Evolutionary conservation across 2,888 invertebrate species (phyloP).

Genomic region (Hirtodrosophila confusa): DNA sequence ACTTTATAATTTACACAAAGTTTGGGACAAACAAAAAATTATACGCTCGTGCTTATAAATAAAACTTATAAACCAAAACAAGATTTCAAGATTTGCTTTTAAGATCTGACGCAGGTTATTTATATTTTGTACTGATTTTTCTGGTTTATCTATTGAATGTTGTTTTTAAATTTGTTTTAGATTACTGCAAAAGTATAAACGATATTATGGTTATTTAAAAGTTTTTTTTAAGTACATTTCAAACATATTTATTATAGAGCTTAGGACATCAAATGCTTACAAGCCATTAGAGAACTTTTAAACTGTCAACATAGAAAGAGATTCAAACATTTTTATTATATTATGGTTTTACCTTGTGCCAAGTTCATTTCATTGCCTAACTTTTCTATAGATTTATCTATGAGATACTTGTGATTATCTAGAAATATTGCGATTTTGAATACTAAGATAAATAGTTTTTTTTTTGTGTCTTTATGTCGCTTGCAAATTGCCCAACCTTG

Average conservation of each 20-base stretch:
- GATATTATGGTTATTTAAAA: background rate
- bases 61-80: too few species aligned
- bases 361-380: conserved; percentile 36
- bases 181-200: background rate
- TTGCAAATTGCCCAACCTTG: conserved; percentile 73
- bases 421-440: conserved; percentile 19
- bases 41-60: background rate
- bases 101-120: too few species aligned
- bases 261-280: conserved; percentile 29
- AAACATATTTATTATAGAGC: conserved; percentile 26
- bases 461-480: conserved; percentile 36
- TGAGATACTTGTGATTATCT: background rate
- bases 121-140: too few species aligned
- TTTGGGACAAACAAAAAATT: conserved; percentile 5
- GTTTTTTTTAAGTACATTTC: background rate
- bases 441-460: conserved; percentile 19
- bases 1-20: conserved; percentile 22
- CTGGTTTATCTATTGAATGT: too few species aligned
- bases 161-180: too few species aligned
- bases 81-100: too few species aligned
- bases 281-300: conserved; percentile 53
- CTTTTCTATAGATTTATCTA: conserved; percentile 6
- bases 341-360: conserved; percentile 27
- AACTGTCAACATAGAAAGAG: conserved; percentile 36
- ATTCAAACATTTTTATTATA: conserved; percentile 13